These are phyloP conservation scores for Caenorhabditis tropicalis DNA, from an alignment of 1,140 invertebrate genomes.

Conservation along the genomic window DNA sequence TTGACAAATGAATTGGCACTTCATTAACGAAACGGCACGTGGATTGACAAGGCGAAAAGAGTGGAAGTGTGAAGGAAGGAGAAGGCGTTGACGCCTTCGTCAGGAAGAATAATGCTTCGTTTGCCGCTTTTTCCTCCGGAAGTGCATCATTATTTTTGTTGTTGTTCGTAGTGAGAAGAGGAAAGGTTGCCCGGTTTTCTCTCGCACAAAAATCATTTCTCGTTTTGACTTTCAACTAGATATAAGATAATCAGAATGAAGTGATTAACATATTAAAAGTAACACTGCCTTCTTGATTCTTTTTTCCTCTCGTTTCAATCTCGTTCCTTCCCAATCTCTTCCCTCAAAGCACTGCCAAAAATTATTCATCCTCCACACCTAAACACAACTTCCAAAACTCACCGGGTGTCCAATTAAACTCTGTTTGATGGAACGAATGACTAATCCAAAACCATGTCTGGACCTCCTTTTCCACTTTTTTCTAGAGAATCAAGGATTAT, in stretches of 20 bases:
- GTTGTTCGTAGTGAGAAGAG: neutral
- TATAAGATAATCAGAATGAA: too few species aligned
- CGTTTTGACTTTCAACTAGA: too few species aligned
- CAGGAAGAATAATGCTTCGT: neutral
- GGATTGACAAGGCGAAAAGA: neutral
- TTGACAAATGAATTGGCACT: constrained; percentile 27
- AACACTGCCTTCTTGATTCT: too few species aligned
- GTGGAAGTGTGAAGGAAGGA: neutral
- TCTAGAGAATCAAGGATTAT: neutral
- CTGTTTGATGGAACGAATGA: too few species aligned
- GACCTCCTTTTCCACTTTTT: neutral
- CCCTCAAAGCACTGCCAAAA: too few species aligned
- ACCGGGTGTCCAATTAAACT: too few species aligned
- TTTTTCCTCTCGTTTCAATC: too few species aligned
- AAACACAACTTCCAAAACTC: too few species aligned
- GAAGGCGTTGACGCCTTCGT: neutral
- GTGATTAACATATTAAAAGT: too few species aligned
- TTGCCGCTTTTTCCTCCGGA: neutral
- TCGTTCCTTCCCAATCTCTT: too few species aligned
- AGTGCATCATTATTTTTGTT: constrained; percentile 32
- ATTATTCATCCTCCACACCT: too few species aligned
- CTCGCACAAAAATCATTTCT: neutral
- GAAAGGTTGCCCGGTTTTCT: neutral
- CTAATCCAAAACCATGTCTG: neutral
- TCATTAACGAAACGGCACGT: constrained; percentile 2